These are phyloP conservation scores for Salvelinus sp. DNA, from an alignment of 2,113 vertebrate genomes.

Conservation along the genomic window DNA sequence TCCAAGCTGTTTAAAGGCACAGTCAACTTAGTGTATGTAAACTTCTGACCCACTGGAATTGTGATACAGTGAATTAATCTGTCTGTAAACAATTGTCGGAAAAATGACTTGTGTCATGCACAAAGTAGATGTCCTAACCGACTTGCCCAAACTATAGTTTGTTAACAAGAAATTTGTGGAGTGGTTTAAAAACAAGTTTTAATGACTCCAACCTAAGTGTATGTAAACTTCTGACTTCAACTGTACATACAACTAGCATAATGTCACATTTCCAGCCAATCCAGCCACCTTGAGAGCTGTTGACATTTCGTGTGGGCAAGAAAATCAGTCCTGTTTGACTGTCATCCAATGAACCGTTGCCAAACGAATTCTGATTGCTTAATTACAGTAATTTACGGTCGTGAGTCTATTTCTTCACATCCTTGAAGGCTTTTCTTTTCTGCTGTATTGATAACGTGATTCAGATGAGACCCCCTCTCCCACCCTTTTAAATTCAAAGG, in stretches of 20 bases:
- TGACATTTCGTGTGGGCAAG: background rate
- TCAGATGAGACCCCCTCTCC: background rate
- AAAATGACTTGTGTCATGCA: no score
- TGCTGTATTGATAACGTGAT: background rate
- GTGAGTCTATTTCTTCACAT: background rate
- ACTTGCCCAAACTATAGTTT: no score
- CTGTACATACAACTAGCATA: background rate
- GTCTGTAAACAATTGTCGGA: no score
- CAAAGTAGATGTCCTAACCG: no score
- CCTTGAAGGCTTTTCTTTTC: background rate
- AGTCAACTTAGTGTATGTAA: no score
- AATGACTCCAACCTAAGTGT: no score
- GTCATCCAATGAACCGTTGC: constrained; percentile 17
- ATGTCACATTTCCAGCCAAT: background rate
- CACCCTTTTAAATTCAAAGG: background rate
- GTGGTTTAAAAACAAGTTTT: no score
- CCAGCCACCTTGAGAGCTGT: background rate
- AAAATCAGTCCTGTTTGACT: constrained; percentile 31
- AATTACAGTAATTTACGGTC: constrained; percentile 16
- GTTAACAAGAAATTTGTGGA: no score
- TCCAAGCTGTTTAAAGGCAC: no score
- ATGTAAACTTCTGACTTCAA: no score
- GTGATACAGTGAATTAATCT: no score
- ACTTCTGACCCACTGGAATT: no score
- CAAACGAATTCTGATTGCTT: constrained; percentile 8